Evolutionary conservation across 2,797 vertebrate genomes (phyloP).

Genomic region (Otolemur crassicaudatus): DNA sequence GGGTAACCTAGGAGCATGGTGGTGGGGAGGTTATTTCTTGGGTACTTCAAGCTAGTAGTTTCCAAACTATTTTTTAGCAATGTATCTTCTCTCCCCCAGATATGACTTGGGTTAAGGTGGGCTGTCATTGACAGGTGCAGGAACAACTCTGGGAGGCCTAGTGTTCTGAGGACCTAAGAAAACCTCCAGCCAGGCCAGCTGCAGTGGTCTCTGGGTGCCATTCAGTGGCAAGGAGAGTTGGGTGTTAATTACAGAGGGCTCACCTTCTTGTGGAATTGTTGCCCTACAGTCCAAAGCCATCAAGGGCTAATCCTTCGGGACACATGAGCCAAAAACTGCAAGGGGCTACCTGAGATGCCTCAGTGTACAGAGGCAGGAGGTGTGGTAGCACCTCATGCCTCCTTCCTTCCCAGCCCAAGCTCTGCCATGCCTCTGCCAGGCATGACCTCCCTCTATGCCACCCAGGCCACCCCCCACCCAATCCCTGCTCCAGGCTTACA

Average conservation of each 20-base stretch:
- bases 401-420: background rate
- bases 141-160: background rate
- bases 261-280: background rate
- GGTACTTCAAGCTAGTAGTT: background rate
- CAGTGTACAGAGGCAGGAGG: background rate
- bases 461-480: background rate
- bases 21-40: background rate
- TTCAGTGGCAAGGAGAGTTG: background rate
- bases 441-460: fast-evolving
- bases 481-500: constrained; percentile 84
- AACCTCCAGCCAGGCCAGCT: background rate
- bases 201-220: background rate
- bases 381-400: background rate
- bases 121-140: background rate
- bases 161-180: background rate
- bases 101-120: background rate
- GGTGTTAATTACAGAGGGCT: background rate
- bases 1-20: background rate
- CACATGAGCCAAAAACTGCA: background rate
- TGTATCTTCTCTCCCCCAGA: background rate
- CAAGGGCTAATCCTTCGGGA: background rate
- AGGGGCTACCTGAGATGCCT: too few relatives aligned
- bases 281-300: background rate
- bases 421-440: background rate
- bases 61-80: constrained; percentile 19